These are phyloP conservation scores for Eospalax fontanierii DNA, from an alignment of 2,797 vertebrate species.

Conservation along the genomic window DNA sequence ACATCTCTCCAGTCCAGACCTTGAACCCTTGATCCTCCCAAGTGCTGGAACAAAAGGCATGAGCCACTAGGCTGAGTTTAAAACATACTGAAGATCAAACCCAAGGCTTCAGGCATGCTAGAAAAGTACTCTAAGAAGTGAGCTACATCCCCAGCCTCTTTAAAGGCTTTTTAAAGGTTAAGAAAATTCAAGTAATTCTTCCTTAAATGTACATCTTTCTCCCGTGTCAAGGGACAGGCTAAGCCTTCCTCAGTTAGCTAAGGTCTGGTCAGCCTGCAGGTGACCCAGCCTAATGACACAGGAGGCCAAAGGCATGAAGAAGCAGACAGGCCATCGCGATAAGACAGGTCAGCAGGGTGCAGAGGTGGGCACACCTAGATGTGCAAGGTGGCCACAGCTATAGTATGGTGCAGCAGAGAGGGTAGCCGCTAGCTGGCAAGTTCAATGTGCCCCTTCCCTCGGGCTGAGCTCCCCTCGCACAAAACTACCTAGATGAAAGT, in stretches of 20 bases:
- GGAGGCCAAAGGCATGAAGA: not conserved
- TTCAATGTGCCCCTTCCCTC: not conserved
- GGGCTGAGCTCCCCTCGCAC: not conserved
- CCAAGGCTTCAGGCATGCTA: no score
- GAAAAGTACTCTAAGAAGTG: no score
- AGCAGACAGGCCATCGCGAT: not conserved
- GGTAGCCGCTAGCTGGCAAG: not conserved
- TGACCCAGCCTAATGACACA: not conserved
- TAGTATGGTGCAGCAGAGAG: not conserved
- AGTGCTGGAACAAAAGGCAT: no score
- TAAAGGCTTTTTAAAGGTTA: not conserved
- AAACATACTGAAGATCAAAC: no score
- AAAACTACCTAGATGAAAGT: not conserved
- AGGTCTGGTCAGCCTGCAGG: not conserved
- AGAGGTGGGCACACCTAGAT: not conserved
- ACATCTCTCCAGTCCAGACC: no score
- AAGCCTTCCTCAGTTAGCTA: no score
- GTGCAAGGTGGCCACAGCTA: rapidly evolving
- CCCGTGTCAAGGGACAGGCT: not conserved
- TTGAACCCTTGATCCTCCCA: no score
- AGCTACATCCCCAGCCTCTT: not conserved
- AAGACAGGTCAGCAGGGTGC: not conserved
- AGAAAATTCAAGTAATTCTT: not conserved
- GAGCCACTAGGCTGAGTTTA: no score
- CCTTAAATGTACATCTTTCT: no score